Conservation (phyloP, 2,888 invertebrate genomes). For the Acheta domesticus region DNA sequence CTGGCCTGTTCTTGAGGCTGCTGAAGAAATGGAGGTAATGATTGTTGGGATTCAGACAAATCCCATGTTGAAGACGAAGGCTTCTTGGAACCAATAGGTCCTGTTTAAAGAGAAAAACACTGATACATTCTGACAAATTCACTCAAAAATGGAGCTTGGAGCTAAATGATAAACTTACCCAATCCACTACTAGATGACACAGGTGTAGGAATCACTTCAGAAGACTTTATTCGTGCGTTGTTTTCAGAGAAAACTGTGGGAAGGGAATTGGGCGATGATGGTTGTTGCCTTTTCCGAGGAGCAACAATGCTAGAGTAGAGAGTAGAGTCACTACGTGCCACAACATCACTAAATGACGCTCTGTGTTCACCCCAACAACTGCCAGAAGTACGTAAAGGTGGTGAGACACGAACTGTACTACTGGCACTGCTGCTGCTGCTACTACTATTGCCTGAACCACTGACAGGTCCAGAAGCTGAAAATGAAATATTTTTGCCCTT, state of each 20-base stretch:
- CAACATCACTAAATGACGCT: constrained; percentile 59
- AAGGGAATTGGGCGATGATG: constrained; percentile 24
- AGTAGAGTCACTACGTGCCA: constrained; percentile 53
- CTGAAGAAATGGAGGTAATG: constrained; percentile 36
- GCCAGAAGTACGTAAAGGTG: not conserved
- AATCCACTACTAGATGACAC: not conserved
- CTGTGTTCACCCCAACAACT: constrained; percentile 53
- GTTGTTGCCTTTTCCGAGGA: constrained; percentile 38
- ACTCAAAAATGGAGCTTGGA: not conserved
- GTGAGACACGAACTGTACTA: not conserved
- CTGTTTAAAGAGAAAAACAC: constrained; percentile 27
- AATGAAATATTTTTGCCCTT: not conserved
- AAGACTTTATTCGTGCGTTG: not conserved
- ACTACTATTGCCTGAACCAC: not conserved
- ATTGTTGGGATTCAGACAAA: constrained; percentile 24
- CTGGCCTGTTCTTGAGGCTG: constrained; percentile 47
- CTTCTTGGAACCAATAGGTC: constrained; percentile 50
- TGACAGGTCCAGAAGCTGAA: not conserved
- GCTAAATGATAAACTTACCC: not conserved
- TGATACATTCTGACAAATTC: no score
- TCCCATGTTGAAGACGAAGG: constrained; percentile 31
- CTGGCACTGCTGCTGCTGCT: not conserved
- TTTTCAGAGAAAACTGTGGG: not conserved
- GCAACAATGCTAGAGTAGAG: constrained; percentile 41
- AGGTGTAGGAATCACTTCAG: not conserved